Percentiles rank a stretch among this genome's conserved stretches.
These are phyloP conservation scores for Orientallactaga sibirica DNA, from an alignment of 2,797 vertebrate genomes.

Conservation along the genomic window DNA sequence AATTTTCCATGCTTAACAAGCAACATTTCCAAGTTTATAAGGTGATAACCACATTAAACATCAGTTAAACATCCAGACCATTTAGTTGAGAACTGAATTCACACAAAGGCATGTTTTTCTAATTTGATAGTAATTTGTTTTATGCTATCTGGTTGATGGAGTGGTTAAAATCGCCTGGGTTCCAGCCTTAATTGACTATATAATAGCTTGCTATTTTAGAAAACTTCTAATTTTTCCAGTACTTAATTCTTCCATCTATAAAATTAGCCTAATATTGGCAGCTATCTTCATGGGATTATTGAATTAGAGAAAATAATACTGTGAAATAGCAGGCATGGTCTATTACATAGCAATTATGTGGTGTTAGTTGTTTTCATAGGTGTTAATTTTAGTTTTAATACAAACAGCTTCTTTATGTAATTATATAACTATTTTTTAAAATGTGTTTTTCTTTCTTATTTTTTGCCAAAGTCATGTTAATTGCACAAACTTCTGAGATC, in stretches of 20 bases:
- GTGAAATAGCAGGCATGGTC: not conserved
- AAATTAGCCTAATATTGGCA: not conserved
- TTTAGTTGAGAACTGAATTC: conserved; percentile 51
- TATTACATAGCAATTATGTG: not conserved
- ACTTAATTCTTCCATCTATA: not conserved
- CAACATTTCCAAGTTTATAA: conserved; percentile 32
- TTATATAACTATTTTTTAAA: conserved; percentile 9
- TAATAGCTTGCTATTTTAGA: not conserved
- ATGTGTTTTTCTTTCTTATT: not conserved
- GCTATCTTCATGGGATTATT: not conserved
- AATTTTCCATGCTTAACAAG: conserved; percentile 46
- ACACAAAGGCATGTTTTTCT: conserved; percentile 48
- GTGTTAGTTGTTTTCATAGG: conserved; percentile 18
- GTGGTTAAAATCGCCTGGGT: not conserved
- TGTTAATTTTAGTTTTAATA: conserved; percentile 55
- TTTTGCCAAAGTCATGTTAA: conserved; percentile 22
- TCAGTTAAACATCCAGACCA: conserved; percentile 22
- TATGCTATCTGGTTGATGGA: not conserved
- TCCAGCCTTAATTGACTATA: conserved; percentile 30
- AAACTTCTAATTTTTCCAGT: conserved; percentile 47
- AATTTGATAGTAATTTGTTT: not conserved
- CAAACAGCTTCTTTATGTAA: conserved; percentile 17
- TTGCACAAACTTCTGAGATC: conserved; percentile 37
- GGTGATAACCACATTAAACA: conserved; percentile 34
- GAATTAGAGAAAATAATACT: conserved; percentile 1